Conservation (phyloP, 1,140 invertebrate genomes). For the Papilio dardanus region DNA sequence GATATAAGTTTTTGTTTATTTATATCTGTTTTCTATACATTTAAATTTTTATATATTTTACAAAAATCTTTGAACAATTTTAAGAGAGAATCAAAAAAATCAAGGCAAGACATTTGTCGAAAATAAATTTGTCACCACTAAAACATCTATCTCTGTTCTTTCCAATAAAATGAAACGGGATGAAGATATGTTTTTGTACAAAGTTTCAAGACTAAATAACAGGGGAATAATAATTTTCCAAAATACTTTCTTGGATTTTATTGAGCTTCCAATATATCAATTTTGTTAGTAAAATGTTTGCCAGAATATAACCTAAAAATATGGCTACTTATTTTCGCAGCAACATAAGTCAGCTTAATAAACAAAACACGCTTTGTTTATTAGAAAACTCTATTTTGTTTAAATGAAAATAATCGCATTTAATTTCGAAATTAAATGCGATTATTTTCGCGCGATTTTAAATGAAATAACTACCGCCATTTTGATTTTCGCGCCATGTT, state of each 20-base stretch:
- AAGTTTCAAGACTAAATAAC: background rate
- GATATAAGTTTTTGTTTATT: slow-evolving; percentile 6
- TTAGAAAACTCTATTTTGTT: too few species aligned
- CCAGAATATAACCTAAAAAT: background rate
- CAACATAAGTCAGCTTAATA: too few species aligned
- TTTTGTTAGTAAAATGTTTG: background rate
- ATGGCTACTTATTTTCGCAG: background rate
- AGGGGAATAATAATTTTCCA: background rate
- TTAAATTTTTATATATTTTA: background rate
- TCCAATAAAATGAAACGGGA: too few species aligned
- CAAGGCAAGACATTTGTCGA: background rate
- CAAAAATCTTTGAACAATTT: background rate
- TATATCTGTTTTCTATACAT: background rate
- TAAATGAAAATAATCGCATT: too few species aligned
- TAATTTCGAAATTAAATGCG: too few species aligned
- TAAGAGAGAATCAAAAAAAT: background rate
- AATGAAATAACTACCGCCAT: background rate
- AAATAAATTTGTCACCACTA: too few species aligned
- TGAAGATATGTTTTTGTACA: too few species aligned
- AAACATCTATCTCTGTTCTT: too few species aligned
- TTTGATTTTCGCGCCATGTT: background rate
- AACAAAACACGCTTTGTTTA: too few species aligned
- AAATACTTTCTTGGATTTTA: background rate
- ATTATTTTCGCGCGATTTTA: background rate
- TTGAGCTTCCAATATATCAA: background rate